Conservation (phyloP, 2,797 vertebrate species). For the Bufotes viridis region DNA sequence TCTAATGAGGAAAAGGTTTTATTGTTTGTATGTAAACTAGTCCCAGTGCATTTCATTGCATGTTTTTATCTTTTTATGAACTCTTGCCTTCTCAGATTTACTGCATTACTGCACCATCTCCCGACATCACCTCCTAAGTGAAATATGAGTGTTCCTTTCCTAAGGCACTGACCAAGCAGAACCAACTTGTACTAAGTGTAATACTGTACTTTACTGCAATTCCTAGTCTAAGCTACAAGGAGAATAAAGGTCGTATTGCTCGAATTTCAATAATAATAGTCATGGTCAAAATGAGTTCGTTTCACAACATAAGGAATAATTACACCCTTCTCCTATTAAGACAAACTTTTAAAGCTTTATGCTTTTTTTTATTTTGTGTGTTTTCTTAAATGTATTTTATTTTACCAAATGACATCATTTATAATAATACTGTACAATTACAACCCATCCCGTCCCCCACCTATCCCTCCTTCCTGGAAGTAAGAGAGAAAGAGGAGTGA, state of each 20-base stretch:
- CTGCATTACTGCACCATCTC: conserved; percentile 20
- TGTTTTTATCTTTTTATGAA: not conserved
- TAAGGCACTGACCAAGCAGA: conserved; percentile 38
- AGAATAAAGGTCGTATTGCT: conserved; percentile 18
- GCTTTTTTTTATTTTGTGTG: not conserved
- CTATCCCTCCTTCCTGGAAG: too few relatives aligned
- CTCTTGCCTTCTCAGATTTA: conserved; percentile 9
- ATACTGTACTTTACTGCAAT: not conserved
- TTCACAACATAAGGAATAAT: not conserved
- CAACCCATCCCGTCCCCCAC: too few relatives aligned
- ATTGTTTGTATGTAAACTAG: not conserved
- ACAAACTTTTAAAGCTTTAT: not conserved
- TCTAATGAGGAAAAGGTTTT: not conserved
- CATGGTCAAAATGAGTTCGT: not conserved
- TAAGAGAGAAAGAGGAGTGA: too few relatives aligned
- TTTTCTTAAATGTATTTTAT: too few relatives aligned
- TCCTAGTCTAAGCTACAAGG: conserved; percentile 4
- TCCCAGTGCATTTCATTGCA: not conserved
- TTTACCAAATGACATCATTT: too few relatives aligned
- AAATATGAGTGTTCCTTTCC: conserved; percentile 29
- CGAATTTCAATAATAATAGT: not conserved
- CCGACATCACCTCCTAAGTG: not conserved
- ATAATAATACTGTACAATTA: too few relatives aligned
- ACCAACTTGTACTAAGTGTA: conserved; percentile 11
- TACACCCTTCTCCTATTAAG: not conserved